phyloP scores from a whole-genome alignment of 2,888 invertebrate species.

The Thereva nobilitata region DNA sequence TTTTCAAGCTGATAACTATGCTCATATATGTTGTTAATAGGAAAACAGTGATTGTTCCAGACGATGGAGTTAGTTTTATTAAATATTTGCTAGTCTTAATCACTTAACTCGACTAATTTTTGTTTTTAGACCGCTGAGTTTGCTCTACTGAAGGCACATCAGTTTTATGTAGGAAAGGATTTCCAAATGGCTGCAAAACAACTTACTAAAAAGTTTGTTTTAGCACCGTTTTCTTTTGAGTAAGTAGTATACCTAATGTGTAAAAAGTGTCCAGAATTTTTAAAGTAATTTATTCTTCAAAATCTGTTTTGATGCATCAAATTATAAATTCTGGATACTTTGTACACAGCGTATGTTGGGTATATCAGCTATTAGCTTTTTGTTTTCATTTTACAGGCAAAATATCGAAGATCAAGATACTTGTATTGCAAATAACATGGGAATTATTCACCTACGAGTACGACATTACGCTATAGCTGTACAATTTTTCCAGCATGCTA shows the following conservation, averaged over 20 bases:
- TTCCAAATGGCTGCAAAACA: constrained; percentile 59
- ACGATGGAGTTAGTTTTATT: constrained; percentile 50
- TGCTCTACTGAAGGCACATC: constrained; percentile 56
- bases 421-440: constrained; percentile 58
- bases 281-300: too few relatives aligned
- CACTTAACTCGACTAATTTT: background rate
- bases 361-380: background rate
- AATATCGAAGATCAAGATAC: constrained; percentile 54
- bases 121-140: constrained; percentile 49
- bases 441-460: constrained; percentile 57
- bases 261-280: constrained; percentile 33
- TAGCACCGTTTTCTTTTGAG: constrained; percentile 46
- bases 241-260: constrained; percentile 38
- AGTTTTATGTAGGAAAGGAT: constrained; percentile 58
- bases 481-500: constrained; percentile 57
- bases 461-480: constrained; percentile 58
- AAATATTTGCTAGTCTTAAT: background rate
- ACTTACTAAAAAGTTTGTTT: constrained; percentile 49
- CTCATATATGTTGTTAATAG: constrained; percentile 53
- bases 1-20: constrained; percentile 51
- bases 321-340: background rate
- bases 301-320: too few relatives aligned
- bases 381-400: constrained; percentile 34
- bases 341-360: background rate
- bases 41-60: constrained; percentile 51